Conservation (phyloP, 92 coral and sea anemone species). For the Umimayanthus kanabou region DNA sequence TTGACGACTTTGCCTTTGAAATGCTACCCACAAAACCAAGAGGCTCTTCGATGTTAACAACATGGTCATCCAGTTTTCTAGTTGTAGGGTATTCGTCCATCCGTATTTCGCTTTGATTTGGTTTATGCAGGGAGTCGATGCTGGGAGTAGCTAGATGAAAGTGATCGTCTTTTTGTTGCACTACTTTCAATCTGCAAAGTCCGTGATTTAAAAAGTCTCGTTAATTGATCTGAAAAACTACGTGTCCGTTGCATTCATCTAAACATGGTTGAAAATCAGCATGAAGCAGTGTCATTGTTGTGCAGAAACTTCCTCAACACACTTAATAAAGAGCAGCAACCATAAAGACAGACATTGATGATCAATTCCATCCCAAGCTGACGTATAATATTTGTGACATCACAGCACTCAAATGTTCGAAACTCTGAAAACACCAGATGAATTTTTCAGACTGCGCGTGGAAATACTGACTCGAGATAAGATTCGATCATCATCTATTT, state of each 20-base stretch:
- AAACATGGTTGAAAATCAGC: neutral
- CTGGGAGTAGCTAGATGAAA: neutral
- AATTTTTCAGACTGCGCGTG: conserved; percentile 35
- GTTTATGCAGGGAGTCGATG: neutral
- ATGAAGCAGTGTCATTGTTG: neutral
- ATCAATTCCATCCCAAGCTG: conserved; percentile 3
- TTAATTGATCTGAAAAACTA: neutral
- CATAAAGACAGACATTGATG: neutral
- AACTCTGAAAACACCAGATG: conserved; percentile 8
- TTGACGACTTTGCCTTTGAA: conserved; percentile 17
- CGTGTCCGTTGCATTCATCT: neutral
- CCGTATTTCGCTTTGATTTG: neutral
- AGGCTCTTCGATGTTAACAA: conserved; percentile 45
- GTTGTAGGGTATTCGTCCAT: neutral
- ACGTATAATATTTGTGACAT: conserved; percentile 37
- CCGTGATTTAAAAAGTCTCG: neutral
- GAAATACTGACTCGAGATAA: neutral
- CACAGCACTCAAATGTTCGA: conserved; percentile 25
- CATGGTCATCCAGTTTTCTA: conserved; percentile 11
- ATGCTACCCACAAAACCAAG: neutral
- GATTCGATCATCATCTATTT: neutral
- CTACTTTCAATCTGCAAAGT: neutral
- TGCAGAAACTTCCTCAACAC: neutral
- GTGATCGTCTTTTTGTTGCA: neutral
- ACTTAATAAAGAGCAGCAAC: neutral